Base-by-base conservation (phyloP, 2,888 invertebrate genomes). In the Steinernema carpocapsae region DNA sequence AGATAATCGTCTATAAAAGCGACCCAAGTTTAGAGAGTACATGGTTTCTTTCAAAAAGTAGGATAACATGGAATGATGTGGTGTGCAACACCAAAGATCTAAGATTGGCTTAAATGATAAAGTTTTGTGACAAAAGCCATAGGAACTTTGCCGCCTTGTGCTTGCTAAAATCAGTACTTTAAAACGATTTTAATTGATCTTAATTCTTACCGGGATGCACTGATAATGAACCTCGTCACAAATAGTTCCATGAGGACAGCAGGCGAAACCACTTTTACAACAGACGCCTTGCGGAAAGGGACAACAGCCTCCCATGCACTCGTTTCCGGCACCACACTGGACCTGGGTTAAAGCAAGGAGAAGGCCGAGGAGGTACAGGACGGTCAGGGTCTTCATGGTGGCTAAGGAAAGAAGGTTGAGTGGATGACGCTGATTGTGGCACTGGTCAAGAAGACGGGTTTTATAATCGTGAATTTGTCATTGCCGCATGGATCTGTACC, bases 221-320 rank as follows among this genome's bases (percentile, higher is more conserved):
- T 3, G 3, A 3, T 37, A 10, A 37, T 37, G 37, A 37, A 37
- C 37, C 22, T 56, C 56, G 14, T 26, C 14, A 22, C 56, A 56
- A 22, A 56, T 24, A 19, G 56, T 56, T 24, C 22, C 56, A 12
- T 17, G 24, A 22, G 56, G 56, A 14, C 56, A 56, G 24, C 56
- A 56, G 10, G 56, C 2, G 26, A 14, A 22, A 2, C 56, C 56
- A 56, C 56, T 56, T 17, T 7, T 7, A 14, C 56, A 56, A 26
- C 56, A 56, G 24, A 56, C 64, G 64, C 29, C 64, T 10, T 37
- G 17, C 4, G 29, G 32, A 37, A 32, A 64, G 17, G 64, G 64
- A 32, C 64, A 64, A 32, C 64, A 64, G 37, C 64, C 64, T 12
- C 32, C 32, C 29, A 17, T 32, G 64, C 64, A 64, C 10, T 1